These are phyloP conservation scores for Prionchulus punctatus DNA, from an alignment of 2,888 invertebrate genomes.

Conservation along the genomic window DNA sequence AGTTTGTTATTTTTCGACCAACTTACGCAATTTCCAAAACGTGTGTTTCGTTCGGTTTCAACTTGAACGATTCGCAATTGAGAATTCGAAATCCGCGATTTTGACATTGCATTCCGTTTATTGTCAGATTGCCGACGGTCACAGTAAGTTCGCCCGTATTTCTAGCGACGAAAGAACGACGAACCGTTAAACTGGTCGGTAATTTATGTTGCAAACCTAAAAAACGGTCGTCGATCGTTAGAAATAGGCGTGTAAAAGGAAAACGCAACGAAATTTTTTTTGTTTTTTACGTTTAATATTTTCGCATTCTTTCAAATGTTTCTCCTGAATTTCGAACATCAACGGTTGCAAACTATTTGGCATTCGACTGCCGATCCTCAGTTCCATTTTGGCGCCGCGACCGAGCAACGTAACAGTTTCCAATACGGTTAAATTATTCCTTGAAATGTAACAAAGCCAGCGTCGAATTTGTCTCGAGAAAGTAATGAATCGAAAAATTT, in stretches of 20 bases:
- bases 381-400: constrained; percentile 64
- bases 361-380: constrained; percentile 70
- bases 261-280: too few species aligned
- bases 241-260: background rate
- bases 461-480: too few species aligned
- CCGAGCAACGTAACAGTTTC: constrained; percentile 68
- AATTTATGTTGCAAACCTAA: constrained; percentile 30
- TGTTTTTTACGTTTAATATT: constrained; percentile 38
- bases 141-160: constrained; percentile 84
- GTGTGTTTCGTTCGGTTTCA: constrained; percentile 54
- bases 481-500: too few species aligned
- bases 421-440: constrained; percentile 81
- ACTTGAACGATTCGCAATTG: constrained; percentile 53
- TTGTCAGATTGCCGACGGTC: constrained; percentile 31
- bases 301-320: constrained; percentile 47
- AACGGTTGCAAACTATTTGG: constrained; percentile 59
- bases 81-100: constrained; percentile 52
- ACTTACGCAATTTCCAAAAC: constrained; percentile 59
- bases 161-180: constrained; percentile 61
- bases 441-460: constrained; percentile 33
- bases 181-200: constrained; percentile 52
- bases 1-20: too few species aligned
- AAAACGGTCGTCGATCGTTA: constrained; percentile 9
- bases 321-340: constrained; percentile 60
- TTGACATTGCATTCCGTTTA: constrained; percentile 41